Percentiles rank a stretch among this genome's conserved stretches.
phyloP scores from a whole-genome alignment of 2,888 invertebrate species.

The Melieria picta region DNA sequence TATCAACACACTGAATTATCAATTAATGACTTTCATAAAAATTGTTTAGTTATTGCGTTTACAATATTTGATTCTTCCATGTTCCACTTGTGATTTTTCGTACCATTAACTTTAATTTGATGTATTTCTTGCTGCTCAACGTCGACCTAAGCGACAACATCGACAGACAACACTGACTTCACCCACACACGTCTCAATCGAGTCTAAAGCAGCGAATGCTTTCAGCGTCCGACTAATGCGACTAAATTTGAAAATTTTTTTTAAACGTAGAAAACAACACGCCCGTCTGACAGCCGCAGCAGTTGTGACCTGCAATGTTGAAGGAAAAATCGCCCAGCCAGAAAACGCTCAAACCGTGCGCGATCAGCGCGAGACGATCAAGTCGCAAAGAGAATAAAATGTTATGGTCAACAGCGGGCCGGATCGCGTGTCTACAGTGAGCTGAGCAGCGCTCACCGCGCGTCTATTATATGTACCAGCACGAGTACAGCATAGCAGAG shows the following conservation, averaged over 20 bases:
- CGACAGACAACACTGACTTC: constrained; percentile 45
- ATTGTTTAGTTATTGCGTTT: constrained; percentile 3
- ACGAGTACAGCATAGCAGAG: background rate
- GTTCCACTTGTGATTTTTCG: background rate
- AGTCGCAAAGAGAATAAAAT: too few relatives aligned
- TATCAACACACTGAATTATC: too few relatives aligned
- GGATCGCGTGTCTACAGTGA: too few relatives aligned
- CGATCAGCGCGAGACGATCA: too few relatives aligned
- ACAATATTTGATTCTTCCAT: too few relatives aligned
- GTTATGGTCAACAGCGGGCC: too few relatives aligned
- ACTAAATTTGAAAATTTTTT: constrained; percentile 48
- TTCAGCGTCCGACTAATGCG: constrained; percentile 44
- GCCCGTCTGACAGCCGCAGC: too few relatives aligned
- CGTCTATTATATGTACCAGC: too few relatives aligned
- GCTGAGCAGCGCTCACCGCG: too few relatives aligned
- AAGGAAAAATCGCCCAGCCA: too few relatives aligned
- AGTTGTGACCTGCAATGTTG: too few relatives aligned
- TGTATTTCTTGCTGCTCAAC: background rate
- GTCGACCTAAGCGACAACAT: background rate
- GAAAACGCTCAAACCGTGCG: too few relatives aligned
- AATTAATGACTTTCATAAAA: background rate
- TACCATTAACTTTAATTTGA: background rate
- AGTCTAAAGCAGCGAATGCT: constrained; percentile 55
- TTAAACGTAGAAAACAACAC: constrained; percentile 38
- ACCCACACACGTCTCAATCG: constrained; percentile 53